Conservation (phyloP, 2,113 vertebrate genomes). For the Nipponia nippon region DNA sequence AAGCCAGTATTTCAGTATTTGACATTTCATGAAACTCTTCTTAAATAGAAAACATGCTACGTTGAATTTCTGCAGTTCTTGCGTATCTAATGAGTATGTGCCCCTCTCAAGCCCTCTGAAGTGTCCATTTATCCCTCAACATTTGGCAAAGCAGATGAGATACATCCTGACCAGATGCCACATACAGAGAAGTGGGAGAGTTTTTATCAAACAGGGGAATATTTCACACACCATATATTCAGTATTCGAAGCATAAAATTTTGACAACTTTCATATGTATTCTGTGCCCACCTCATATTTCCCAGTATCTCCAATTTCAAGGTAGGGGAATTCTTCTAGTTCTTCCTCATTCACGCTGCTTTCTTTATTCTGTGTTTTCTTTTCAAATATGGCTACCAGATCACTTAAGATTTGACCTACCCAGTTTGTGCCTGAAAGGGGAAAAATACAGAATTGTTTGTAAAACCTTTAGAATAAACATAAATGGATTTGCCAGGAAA, state of each 20-base stretch:
- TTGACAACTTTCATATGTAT: neutral
- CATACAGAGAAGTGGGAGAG: neutral
- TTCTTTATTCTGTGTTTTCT: neutral
- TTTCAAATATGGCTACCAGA: neutral
- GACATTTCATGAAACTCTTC: neutral
- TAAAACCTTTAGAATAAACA: neutral
- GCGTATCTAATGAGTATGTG: neutral
- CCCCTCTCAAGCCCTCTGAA: neutral
- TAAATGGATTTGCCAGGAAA: neutral
- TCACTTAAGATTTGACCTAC: conserved; percentile 14
- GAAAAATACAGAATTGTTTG: neutral
- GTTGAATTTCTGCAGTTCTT: neutral
- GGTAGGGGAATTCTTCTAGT: neutral
- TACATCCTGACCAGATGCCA: neutral
- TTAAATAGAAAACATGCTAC: neutral
- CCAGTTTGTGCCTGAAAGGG: conserved; percentile 41
- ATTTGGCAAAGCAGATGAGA: neutral
- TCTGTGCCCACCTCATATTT: conserved; percentile 16
- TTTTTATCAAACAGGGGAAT: neutral
- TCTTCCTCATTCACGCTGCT: neutral
- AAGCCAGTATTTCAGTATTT: neutral
- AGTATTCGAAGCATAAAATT: neutral
- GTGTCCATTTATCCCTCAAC: neutral
- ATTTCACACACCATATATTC: neutral
- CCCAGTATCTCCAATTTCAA: neutral